Base-by-base conservation (phyloP, 2,888 invertebrate genomes). In the Agonum fuliginosum region DNA sequence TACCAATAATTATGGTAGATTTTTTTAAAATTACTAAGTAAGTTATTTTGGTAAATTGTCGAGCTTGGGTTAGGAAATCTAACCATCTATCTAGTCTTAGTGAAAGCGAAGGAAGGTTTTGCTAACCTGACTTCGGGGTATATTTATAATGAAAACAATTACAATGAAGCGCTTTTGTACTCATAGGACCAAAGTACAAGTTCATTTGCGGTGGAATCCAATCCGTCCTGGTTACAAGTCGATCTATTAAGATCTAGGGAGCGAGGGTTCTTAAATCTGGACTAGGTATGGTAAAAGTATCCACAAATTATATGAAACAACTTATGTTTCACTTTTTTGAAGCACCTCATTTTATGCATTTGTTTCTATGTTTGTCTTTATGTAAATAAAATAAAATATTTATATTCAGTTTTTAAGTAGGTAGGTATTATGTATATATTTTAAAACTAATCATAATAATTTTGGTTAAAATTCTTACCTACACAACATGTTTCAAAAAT, bases 91-190 rank as follows among this genome's bases (percentile, higher is more conserved):
- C 43, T 17, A 46, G 1, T 17, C 19, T 46, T 6, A 12, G 17
- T 17, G 46, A n/a, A n/a, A n/a, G n/a, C n/a, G n/a, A n/a, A n/a
- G n/a, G 2, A 54, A 54, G 54, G 54, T 54, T 24, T 54, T 54
- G 54, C 54, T 24, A 24, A 54, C 54, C 54, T 54, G 54, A 54
- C 54, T 54, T n/a, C 12, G 54, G 54, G 54, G 22, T 24, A 54
- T 24, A 54, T 54, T 54, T 54, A 51, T 37, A 72, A 72, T 72
- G 30, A 72, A 72, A 51, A 72, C 72, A 72, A 72, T 72, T 37
- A 54, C 48, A 72, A 72, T 54, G 30, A 20, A 72, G 37, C n/a
- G 67, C 51, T 72, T 54, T 72, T 72, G 72, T 54, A 51, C 37
- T 72, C 72, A 72, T 27, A 72, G 72, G 51, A 12, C 72, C 51